Conservation (phyloP, 2,888 invertebrate genomes). For the Trypoxylon attenuatum region DNA sequence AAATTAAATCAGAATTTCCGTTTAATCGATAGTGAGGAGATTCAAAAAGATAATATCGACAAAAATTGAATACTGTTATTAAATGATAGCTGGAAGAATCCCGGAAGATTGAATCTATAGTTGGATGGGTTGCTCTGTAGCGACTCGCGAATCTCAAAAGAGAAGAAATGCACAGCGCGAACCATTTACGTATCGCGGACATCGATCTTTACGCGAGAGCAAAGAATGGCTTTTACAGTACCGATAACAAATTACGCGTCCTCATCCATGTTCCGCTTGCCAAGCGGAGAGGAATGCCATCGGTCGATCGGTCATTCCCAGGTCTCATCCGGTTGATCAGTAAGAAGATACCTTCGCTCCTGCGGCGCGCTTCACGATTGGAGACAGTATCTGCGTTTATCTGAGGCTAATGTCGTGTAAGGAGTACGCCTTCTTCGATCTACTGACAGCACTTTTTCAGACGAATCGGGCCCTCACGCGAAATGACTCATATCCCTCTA, state of each 20-base stretch:
- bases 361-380: conserved; percentile 62
- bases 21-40: too few species aligned
- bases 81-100: too few species aligned
- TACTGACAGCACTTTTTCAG: conserved; percentile 60
- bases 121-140: too few species aligned
- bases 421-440: conserved; percentile 62
- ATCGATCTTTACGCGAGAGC: not conserved
- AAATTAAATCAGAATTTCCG: too few species aligned
- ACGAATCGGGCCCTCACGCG: conserved; percentile 27
- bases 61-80: too few species aligned
- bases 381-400: conserved; percentile 70
- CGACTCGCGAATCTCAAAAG: too few species aligned
- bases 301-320: conserved; percentile 52
- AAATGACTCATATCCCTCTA: conserved; percentile 24
- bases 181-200: conserved; percentile 21
- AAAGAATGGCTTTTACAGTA: conserved; percentile 40
- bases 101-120: too few species aligned
- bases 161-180: not conserved
- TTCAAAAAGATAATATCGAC: too few species aligned
- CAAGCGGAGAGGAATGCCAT: conserved; percentile 51
- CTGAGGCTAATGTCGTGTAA: conserved; percentile 70
- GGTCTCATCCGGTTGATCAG: conserved; percentile 55
- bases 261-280: conserved; percentile 41
- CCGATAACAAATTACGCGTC: conserved; percentile 50
- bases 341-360: conserved; percentile 62